Evolutionary conservation across 2,797 vertebrate species (phyloP).

Genomic region (Chiloscyllium punctatum): DNA sequence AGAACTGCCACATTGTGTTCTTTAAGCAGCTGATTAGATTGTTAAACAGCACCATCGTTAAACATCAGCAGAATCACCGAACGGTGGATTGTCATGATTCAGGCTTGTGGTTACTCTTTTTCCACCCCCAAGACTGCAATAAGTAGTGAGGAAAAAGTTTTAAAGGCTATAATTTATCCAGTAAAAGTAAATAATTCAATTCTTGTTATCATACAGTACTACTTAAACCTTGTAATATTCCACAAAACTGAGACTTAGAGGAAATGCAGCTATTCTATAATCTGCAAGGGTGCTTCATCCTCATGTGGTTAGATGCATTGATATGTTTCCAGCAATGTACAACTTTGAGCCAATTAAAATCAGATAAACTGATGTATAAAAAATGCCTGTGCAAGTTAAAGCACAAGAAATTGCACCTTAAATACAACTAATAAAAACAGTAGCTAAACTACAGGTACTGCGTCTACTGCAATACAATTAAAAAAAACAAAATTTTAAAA

Average conservation of each 20-base stretch:
- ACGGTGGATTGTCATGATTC: not conserved
- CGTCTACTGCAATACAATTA: not conserved
- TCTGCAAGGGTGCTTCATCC: not conserved
- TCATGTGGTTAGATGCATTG: slow-evolving; percentile 7
- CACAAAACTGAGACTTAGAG: not conserved
- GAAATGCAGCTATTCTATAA: not conserved
- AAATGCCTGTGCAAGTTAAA: not conserved
- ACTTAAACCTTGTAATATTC: not conserved
- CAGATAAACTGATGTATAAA: not conserved
- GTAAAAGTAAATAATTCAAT: not conserved
- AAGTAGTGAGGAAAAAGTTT: not conserved
- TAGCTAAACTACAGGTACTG: slow-evolving; percentile 27
- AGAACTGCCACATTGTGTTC: not conserved
- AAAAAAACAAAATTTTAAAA: not conserved
- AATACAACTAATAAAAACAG: not conserved
- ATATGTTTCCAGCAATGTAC: not conserved
- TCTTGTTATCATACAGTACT: not conserved
- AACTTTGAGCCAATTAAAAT: slow-evolving; percentile 20
- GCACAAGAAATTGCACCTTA: slow-evolving; percentile 10
- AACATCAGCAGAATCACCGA: not conserved
- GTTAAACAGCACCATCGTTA: slow-evolving; percentile 11
- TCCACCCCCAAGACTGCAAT: not conserved
- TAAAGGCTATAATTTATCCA: not conserved
- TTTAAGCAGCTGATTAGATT: slow-evolving; percentile 10
- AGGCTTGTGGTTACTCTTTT: not conserved